phyloP scores from a whole-genome alignment of 92 coral and sea anemone genomes.

The Isaurus tuberculatus region DNA sequence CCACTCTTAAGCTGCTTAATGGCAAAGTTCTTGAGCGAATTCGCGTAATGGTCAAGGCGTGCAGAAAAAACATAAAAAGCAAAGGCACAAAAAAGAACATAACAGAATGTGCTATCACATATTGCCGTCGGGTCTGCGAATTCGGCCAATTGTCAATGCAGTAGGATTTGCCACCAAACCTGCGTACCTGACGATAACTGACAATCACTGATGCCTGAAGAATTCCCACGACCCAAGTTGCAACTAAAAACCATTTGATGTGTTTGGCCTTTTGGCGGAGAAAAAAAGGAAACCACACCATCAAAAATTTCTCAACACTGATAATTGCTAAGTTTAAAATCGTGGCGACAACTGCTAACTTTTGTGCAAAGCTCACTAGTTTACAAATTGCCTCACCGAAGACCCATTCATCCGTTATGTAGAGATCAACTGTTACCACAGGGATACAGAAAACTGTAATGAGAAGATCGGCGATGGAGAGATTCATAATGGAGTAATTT shows the following conservation, averaged over 20 bases:
- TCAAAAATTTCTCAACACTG: constrained; percentile 78
- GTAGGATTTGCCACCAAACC: constrained; percentile 22
- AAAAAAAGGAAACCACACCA: constrained; percentile 75
- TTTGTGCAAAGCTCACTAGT: constrained; percentile 67
- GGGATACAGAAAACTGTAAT: constrained; percentile 79
- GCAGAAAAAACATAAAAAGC: constrained; percentile 67
- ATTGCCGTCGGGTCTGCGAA: constrained; percentile 45
- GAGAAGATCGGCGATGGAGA: constrained; percentile 76
- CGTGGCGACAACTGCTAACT: constrained; percentile 60
- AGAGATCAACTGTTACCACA: constrained; percentile 57
- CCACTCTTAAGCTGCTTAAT: background rate
- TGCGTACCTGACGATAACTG: constrained; percentile 36
- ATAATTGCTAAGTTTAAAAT: constrained; percentile 67
- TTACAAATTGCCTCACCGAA: constrained; percentile 68
- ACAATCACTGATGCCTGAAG: constrained; percentile 60
- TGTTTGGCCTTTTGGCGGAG: constrained; percentile 71
- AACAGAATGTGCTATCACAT: constrained; percentile 53
- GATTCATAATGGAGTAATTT: constrained; percentile 76
- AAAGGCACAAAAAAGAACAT: constrained; percentile 74
- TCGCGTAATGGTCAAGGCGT: constrained; percentile 65
- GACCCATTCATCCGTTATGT: constrained; percentile 67
- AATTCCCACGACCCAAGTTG: constrained; percentile 70
- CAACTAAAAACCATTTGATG: constrained; percentile 70
- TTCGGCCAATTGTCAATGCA: constrained; percentile 76
- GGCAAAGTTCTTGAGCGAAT: constrained; percentile 56